Percentiles rank a stretch among this genome's conserved stretches.
Conservation (phyloP, 2,888 invertebrate species). For the Epistrophe grossulariae region DNA sequence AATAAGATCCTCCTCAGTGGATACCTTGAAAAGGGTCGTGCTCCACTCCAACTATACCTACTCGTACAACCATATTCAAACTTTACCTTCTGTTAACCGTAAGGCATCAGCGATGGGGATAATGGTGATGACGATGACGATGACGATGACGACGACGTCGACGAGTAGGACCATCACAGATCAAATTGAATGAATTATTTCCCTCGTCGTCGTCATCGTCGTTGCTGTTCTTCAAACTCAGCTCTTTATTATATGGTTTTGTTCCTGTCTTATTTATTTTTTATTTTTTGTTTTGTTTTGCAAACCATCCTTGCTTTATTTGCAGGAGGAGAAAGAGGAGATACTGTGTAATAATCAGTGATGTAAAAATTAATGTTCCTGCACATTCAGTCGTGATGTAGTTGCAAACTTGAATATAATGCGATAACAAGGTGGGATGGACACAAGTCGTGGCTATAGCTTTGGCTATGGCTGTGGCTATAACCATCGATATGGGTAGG, state of each 20-base stretch:
- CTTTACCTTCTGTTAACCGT: slow-evolving; percentile 13
- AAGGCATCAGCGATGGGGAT: slow-evolving; percentile 14
- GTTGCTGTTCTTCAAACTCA: slow-evolving; percentile 16
- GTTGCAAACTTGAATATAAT: slow-evolving; percentile 65
- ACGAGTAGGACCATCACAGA: slow-evolving; percentile 46
- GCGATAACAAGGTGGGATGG: slow-evolving; percentile 75
- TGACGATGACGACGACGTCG: background rate
- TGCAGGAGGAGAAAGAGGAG: background rate
- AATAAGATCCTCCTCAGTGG: slow-evolving; percentile 48
- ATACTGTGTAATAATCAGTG: slow-evolving; percentile 65
- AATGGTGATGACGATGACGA: slow-evolving; percentile 1
- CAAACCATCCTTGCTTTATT: background rate
- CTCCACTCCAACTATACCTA: slow-evolving; percentile 36
- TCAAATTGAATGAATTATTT: slow-evolving; percentile 67
- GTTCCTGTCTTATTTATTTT: slow-evolving; percentile 8
- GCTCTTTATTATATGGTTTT: slow-evolving; percentile 24
- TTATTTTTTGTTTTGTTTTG: background rate
- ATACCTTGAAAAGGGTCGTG: slow-evolving; percentile 60
- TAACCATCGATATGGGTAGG: background rate
- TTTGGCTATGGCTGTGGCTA: slow-evolving; percentile 14
- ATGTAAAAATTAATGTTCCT: slow-evolving; percentile 73
- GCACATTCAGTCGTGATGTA: slow-evolving; percentile 46
- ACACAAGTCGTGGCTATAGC: slow-evolving; percentile 43
- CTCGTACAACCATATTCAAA: slow-evolving; percentile 1
- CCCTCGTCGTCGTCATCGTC: slow-evolving; percentile 24